Percentiles rank a stretch among this genome's conserved stretches.
phyloP scores from a whole-genome alignment of 2,797 vertebrate genomes.

The Cyclura pinguis region DNA sequence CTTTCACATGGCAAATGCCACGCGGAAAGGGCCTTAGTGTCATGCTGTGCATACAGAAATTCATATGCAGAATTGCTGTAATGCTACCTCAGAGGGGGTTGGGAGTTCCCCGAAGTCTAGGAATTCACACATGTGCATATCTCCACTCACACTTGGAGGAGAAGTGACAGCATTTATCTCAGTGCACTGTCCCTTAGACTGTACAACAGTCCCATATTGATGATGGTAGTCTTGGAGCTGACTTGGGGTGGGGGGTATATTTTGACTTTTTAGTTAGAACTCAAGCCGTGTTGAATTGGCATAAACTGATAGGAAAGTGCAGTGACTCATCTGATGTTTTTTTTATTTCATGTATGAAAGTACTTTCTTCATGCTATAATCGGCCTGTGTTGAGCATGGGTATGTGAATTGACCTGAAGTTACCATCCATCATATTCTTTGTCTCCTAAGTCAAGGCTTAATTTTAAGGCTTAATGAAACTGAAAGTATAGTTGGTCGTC shows the following conservation, averaged over 20 bases:
- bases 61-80: background rate
- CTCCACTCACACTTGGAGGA: background rate
- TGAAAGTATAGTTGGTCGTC: background rate
- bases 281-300: background rate
- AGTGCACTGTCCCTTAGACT: background rate
- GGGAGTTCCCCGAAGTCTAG: background rate
- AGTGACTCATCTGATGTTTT: background rate
- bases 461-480: background rate
- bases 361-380: background rate
- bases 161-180: background rate
- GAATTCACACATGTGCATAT: background rate
- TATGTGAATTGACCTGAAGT: slow-evolving; percentile 12
- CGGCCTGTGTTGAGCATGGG: too few relatives aligned
- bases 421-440: slow-evolving; percentile 63
- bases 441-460: slow-evolving; percentile 56
- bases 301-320: background rate
- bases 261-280: background rate
- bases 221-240: background rate
- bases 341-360: background rate
- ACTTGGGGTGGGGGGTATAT: background rate
- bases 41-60: background rate
- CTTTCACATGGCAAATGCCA: too few relatives aligned
- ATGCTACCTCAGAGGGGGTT: background rate
- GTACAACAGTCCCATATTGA: background rate
- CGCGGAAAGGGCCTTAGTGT: background rate